Evolutionary conservation across 2,113 vertebrate genomes (phyloP).

Genomic region (Dicaeum eximium): DNA sequence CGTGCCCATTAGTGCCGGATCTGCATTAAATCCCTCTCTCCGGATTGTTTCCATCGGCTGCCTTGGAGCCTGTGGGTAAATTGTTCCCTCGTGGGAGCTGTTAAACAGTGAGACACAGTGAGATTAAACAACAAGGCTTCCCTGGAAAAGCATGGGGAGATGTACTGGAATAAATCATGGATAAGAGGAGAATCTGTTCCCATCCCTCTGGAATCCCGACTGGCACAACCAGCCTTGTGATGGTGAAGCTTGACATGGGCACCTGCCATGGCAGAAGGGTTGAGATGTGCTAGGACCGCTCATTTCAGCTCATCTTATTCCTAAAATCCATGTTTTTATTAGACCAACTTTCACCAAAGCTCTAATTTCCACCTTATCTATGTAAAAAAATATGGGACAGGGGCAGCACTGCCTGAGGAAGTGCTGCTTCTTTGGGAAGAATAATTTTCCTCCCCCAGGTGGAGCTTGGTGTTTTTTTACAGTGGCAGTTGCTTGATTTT

Average conservation of each 20-base stretch:
- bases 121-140: conserved; percentile 12
- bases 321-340: not conserved
- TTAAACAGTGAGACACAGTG: conserved; percentile 2
- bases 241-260: not conserved
- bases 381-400: not conserved
- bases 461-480: not conserved
- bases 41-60: conserved; percentile 12
- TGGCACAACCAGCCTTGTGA: not conserved
- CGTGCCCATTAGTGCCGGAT: not conserved
- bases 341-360: not conserved
- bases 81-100: not conserved
- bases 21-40: not conserved
- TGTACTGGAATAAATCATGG: conserved; percentile 11
- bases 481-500: not conserved
- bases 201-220: not conserved
- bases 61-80: conserved; percentile 34
- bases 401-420: not conserved
- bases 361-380: not conserved
- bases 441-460: not conserved
- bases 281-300: not conserved
- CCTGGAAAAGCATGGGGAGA: not conserved
- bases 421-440: not conserved
- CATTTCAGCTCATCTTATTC: not conserved
- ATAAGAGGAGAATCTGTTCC: not conserved
- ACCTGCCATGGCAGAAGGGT: not conserved